Conservation (phyloP, 2,113 vertebrate species). For the Lates calcarifer region DNA sequence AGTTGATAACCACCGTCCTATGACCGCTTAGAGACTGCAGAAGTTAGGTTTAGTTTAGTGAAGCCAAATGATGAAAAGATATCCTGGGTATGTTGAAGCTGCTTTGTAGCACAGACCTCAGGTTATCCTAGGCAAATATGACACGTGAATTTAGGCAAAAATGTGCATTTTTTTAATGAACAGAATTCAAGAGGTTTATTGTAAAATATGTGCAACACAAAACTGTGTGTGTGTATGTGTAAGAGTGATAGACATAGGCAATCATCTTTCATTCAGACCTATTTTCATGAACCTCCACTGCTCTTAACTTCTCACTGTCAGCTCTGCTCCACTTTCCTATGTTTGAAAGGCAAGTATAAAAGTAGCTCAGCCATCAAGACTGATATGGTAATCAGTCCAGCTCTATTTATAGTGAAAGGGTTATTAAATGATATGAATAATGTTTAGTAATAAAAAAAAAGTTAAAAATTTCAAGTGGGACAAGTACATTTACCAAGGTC, state of each 20-base stretch:
- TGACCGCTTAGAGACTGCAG: too few species aligned
- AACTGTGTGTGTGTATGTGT: too few species aligned
- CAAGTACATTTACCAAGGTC: neutral
- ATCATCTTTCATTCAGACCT: conserved; percentile 20
- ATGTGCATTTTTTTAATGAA: neutral
- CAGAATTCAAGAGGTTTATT: neutral
- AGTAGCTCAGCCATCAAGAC: conserved; percentile 4
- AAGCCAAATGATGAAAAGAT: too few species aligned
- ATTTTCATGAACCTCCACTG: neutral
- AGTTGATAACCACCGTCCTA: too few species aligned
- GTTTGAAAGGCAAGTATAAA: conserved; percentile 23
- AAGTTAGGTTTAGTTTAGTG: too few species aligned
- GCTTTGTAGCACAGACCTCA: too few species aligned
- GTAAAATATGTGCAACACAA: neutral
- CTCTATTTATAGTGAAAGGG: neutral
- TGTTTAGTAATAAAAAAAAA: neutral
- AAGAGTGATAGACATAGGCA: neutral
- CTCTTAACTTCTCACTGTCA: neutral
- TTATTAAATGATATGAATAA: neutral
- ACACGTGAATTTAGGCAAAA: neutral
- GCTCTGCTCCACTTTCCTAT: neutral
- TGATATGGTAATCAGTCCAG: conserved; percentile 2
- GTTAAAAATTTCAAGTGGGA: neutral
- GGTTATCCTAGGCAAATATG: neutral
- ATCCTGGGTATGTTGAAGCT: too few species aligned